Base-by-base conservation (phyloP, 2,888 invertebrate genomes). In the Timema cristinae region DNA sequence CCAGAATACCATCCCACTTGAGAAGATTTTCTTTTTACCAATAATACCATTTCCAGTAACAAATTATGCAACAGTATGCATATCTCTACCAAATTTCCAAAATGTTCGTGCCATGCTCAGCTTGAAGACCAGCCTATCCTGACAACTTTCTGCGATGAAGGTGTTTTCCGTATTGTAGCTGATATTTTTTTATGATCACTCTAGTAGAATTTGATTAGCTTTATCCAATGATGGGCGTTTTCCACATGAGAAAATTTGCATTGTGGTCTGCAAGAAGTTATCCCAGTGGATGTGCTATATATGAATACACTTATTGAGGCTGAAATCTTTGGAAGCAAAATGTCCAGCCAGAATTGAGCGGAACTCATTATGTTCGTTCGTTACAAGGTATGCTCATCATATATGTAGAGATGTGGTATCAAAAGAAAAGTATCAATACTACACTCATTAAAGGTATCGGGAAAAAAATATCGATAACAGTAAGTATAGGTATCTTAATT, bases 321-420 rank as follows among this genome's bases (percentile, higher is more conserved):
- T 59, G 59, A 59, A 10, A 7, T 13, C 15, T 59, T 59, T n/a
- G n/a, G 59, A 59, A n/a, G 59, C 8, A 59, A 59, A 59, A 13
- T 59, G 15, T 59, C 6, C n/a, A 13, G n/a, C 0, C 8, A 59
- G 59, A 13, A 11, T n/a, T 59, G 59, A 59, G 59, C 32, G n/a
- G 59, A 59, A n/a, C 59, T 59, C 59, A 59, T 59, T 59, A n/a
- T 13, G 59, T 59, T 59, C n/a, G 59, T 11, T 59, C n/a, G 9
- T 59, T 59, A 11, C 59, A 59, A 59, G 59, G 59, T n/a, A 59
- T 59, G 59, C 9, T 59, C 32, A 56, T 56, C 56, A 6, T 56
- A 56, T 8, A 5, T 56, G 56, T n/a, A n/a, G n/a, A n/a, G n/a
- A n/a, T n/a, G n/a, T n/a, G n/a, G n/a, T n/a, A n/a, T n/a, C n/a